phyloP scores from a whole-genome alignment of 2,113 vertebrate genomes.

The Ictalurus furcatus region DNA sequence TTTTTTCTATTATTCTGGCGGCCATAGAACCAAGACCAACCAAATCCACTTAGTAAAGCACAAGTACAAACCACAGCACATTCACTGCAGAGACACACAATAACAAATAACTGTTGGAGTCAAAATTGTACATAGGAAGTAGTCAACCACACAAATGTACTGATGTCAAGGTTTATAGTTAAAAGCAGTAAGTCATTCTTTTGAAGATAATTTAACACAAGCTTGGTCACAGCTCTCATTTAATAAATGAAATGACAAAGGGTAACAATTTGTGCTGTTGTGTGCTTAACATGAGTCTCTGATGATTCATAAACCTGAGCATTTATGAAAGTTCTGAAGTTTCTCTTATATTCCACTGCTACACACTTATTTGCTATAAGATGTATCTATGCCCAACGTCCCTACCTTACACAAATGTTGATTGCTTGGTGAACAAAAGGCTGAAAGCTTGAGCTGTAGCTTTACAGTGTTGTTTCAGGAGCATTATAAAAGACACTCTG shows the following conservation, averaged over 20 bases:
- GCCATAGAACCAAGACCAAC: not conserved
- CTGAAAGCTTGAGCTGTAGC: not conserved
- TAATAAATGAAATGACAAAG: slow-evolving; percentile 1
- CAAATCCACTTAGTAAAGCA: not conserved
- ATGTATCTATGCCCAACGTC: not conserved
- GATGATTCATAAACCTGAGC: slow-evolving; percentile 5
- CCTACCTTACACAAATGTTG: not conserved
- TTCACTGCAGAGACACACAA: not conserved
- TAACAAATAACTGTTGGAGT: not conserved
- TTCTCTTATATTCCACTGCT: not conserved
- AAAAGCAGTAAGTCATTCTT: slow-evolving; percentile 11
- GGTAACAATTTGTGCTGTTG: slow-evolving; percentile 21
- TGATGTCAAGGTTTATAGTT: slow-evolving; percentile 29
- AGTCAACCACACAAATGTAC: slow-evolving; percentile 19
- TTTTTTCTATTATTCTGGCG: not conserved
- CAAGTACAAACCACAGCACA: not conserved
- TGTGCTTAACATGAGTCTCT: not conserved
- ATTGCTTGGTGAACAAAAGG: not conserved
- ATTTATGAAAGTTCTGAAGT: not conserved
- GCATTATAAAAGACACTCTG: slow-evolving; percentile 13
- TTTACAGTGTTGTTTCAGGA: not conserved
- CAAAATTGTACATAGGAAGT: not conserved
- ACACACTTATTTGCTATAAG: not conserved
- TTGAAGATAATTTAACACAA: slow-evolving; percentile 10
- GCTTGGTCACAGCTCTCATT: not conserved